Evolutionary conservation across 2,888 invertebrate genomes (phyloP).

Genomic region (Adineta ricciae): DNA sequence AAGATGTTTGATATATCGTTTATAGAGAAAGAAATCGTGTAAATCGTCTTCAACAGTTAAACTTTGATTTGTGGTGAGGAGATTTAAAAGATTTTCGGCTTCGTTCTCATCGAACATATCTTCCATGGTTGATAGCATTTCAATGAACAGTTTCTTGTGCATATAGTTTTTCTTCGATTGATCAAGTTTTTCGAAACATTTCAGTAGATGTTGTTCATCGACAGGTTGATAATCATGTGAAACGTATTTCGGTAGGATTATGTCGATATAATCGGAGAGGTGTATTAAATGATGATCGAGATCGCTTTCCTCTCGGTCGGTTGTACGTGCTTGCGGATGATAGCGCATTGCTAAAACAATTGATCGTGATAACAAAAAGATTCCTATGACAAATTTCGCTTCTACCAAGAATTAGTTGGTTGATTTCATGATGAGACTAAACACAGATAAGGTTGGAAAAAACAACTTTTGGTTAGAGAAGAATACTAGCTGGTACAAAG

Average conservation of each 20-base stretch:
- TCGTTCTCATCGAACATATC: slow-evolving; percentile 5
- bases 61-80: background rate
- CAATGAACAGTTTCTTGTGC: slow-evolving; percentile 12
- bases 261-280: background rate
- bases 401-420: background rate
- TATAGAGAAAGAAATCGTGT: background rate
- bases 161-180: background rate
- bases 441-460: background rate
- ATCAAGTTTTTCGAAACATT: slow-evolving; percentile 16
- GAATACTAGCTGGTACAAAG: background rate
- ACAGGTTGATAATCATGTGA: background rate
- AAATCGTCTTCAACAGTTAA: background rate
- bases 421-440: background rate
- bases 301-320: background rate
- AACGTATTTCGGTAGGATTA: background rate
- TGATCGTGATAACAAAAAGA: background rate
- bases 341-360: background rate
- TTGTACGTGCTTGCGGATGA: background rate
- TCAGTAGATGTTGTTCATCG: background rate
- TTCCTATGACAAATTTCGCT: background rate
- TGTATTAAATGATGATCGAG: slow-evolving; percentile 9
- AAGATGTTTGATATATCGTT: slow-evolving; percentile 19
- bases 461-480: background rate
- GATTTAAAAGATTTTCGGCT: background rate
- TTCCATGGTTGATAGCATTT: background rate